Evolutionary conservation across 2,888 invertebrate genomes (phyloP).

Genomic region (Geotrupes spiniger): DNA sequence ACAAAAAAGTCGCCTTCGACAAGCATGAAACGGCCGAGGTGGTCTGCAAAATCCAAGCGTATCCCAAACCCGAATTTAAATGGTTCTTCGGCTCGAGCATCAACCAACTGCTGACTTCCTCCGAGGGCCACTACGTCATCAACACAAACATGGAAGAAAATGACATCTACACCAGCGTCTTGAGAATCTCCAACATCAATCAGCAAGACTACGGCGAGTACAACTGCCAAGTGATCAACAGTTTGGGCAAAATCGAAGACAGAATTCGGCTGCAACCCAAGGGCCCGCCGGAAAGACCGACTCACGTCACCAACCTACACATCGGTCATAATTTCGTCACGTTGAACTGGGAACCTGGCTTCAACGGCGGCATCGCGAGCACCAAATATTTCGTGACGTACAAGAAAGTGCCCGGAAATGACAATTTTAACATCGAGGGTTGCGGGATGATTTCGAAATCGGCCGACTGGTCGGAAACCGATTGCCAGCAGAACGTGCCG

Average conservation of each 20-base stretch:
- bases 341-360: conserved; percentile 84
- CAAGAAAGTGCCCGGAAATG: conserved; percentile 63
- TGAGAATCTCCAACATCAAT: conserved; percentile 70
- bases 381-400: conserved; percentile 88
- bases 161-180: conserved; percentile 79
- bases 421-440: conserved; percentile 61
- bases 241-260: conserved; percentile 72
- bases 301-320: conserved; percentile 66
- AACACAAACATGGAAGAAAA: conserved; percentile 78
- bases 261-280: conserved; percentile 80
- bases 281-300: conserved; percentile 83
- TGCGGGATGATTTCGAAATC: conserved; percentile 59
- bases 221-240: conserved; percentile 82
- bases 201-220: conserved; percentile 90
- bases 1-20: conserved; percentile 86
- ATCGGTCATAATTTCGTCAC: conserved; percentile 78
- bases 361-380: conserved; percentile 83
- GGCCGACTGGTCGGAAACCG: conserved; percentile 77
- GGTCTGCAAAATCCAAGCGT: conserved; percentile 84
- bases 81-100: conserved; percentile 81
- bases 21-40: conserved; percentile 81
- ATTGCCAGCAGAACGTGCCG: conserved; percentile 81
- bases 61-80: conserved; percentile 89
- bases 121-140: conserved; percentile 83
- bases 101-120: conserved; percentile 72